Conservation (phyloP, 2,888 invertebrate species). For the Eupithecia abbreviata region DNA sequence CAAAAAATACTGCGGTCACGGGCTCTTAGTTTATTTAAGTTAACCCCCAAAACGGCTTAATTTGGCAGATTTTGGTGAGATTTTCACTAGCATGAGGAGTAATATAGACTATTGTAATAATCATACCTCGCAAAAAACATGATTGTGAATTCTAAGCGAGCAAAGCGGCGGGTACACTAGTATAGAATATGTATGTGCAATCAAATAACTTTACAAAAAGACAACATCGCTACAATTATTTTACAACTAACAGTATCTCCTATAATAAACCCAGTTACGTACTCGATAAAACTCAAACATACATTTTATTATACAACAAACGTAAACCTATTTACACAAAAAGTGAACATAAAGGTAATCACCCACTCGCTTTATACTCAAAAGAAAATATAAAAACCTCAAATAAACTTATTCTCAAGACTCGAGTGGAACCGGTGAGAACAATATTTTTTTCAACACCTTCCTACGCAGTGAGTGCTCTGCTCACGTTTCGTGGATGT, state of each 20-base stretch:
- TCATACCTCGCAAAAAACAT: too few relatives aligned
- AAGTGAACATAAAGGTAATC: conserved; percentile 9
- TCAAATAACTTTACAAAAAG: background rate
- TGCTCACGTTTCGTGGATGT: conserved; percentile 11
- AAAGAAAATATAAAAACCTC: conserved; percentile 14
- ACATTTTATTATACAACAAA: background rate
- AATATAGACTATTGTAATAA: too few relatives aligned
- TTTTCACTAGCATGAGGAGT: too few relatives aligned
- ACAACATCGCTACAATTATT: background rate
- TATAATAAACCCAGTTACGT: conserved; percentile 4
- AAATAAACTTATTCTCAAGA: conserved; percentile 11
- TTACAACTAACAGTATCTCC: background rate
- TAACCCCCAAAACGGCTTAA: too few relatives aligned
- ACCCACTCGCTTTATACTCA: conserved; percentile 1
- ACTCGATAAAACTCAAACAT: background rate
- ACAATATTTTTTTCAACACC: conserved; percentile 29
- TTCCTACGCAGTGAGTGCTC: conserved; percentile 13
- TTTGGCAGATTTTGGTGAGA: too few relatives aligned
- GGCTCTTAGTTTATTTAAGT: too few relatives aligned
- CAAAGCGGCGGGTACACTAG: too few relatives aligned
- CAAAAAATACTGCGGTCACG: too few relatives aligned
- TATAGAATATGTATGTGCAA: background rate
- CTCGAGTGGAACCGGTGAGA: conserved; percentile 15
- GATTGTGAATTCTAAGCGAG: too few relatives aligned
- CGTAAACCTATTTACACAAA: conserved; percentile 5